Percentiles rank a stretch among this genome's conserved stretches.
Evolutionary conservation across 2,888 invertebrate species (phyloP).

Genomic region (Ethmia dodecea): DNA sequence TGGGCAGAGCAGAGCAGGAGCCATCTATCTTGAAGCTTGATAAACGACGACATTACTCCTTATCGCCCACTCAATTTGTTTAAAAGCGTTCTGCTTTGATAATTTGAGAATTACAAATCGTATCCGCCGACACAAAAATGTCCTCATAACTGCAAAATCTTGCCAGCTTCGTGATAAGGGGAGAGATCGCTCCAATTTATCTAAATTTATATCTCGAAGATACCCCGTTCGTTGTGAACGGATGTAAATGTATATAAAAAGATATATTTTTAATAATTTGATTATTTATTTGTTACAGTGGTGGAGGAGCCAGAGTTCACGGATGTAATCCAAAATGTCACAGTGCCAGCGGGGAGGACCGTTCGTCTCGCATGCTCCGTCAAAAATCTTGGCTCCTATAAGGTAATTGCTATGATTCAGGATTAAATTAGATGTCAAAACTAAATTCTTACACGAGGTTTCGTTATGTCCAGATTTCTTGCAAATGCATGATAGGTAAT

Average conservation of each 20-base stretch:
- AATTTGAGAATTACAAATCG: conserved; percentile 77
- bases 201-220: conserved; percentile 44
- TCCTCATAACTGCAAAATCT: conserved; percentile 60
- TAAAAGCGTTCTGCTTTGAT: conserved; percentile 77
- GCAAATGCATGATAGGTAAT: no score
- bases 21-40: conserved; percentile 75
- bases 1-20: conserved; percentile 73
- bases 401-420: no score
- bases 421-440: no score
- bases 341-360: conserved; percentile 92
- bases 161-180: conserved; percentile 47
- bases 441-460: no score
- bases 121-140: conserved; percentile 70
- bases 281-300: conserved; percentile 76
- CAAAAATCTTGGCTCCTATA: conserved; percentile 93
- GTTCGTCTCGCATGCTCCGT: conserved; percentile 94
- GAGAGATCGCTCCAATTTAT: conserved; percentile 47
- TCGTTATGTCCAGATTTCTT: no score
- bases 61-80: conserved; percentile 78
- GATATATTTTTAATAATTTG: neutral
- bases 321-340: conserved; percentile 93
- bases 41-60: conserved; percentile 78
- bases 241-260: no score
- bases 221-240: no score
- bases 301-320: conserved; percentile 93